phyloP scores from a whole-genome alignment of 2,888 invertebrate genomes.

The Drosophila monieri region DNA sequence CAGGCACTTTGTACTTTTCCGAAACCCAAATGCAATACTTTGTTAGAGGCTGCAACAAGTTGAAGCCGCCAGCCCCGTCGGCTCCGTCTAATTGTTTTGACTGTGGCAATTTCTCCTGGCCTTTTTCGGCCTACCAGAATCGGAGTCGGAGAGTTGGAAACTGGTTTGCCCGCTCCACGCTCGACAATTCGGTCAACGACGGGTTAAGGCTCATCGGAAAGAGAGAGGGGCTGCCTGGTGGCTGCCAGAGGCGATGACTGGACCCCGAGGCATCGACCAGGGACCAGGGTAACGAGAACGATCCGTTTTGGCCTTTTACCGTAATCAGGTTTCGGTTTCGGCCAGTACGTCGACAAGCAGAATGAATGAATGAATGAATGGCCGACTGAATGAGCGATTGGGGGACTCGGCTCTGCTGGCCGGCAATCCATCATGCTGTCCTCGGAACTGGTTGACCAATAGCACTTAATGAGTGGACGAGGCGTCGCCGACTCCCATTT shows the following conservation, averaged over 20 bases:
- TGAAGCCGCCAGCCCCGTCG: slow-evolving; percentile 33
- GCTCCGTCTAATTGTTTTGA: slow-evolving; percentile 69
- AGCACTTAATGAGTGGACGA: slow-evolving; percentile 50
- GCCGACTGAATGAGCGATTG: slow-evolving; percentile 35
- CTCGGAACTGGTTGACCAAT: slow-evolving; percentile 39
- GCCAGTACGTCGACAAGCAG: slow-evolving; percentile 21
- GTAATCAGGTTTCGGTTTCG: slow-evolving; percentile 31
- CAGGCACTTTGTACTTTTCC: slow-evolving; percentile 30
- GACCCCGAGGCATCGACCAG: slow-evolving; percentile 18
- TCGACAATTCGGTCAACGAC: slow-evolving; percentile 44
- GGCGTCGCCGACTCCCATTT: slow-evolving; percentile 45
- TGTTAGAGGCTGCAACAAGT: slow-evolving; percentile 59
- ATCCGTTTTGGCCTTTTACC: slow-evolving; percentile 45
- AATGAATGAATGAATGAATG: slow-evolving; percentile 31
- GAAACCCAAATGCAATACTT: slow-evolving; percentile 22
- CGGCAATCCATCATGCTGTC: slow-evolving; percentile 57
- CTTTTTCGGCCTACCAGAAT: slow-evolving; percentile 49
- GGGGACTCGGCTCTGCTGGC: slow-evolving; percentile 25
- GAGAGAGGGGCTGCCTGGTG: background rate
- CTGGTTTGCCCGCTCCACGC: slow-evolving; percentile 47
- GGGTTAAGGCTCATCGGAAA: slow-evolving; percentile 26
- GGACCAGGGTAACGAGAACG: slow-evolving; percentile 27
- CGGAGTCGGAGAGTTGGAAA: slow-evolving; percentile 35
- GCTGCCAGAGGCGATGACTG: slow-evolving; percentile 28
- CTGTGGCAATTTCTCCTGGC: slow-evolving; percentile 65